Conservation (phyloP, 2,113 vertebrate genomes). For the Hemicordylus capensis region DNA sequence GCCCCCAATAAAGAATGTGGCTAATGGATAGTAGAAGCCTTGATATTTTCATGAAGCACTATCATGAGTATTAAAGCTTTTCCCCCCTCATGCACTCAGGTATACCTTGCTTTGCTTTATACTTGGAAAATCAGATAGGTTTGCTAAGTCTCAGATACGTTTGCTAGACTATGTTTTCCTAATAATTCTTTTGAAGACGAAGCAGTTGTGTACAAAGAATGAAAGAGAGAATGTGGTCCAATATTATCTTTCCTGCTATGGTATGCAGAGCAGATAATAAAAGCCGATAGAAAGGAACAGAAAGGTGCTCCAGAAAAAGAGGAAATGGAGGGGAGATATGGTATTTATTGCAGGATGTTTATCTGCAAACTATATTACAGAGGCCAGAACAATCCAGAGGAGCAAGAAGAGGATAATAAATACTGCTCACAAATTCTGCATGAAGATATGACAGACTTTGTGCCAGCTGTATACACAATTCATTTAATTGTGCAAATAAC, state of each 20-base stretch:
- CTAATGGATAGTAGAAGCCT: slow-evolving; percentile 35
- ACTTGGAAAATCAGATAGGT: slow-evolving; percentile 28
- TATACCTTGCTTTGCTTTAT: background rate
- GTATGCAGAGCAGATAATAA: slow-evolving; percentile 18
- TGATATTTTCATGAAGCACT: background rate
- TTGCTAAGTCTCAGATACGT: slow-evolving; percentile 15
- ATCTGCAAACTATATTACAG: background rate
- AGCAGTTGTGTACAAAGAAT: background rate
- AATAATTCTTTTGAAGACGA: slow-evolving; percentile 25
- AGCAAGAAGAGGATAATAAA: background rate
- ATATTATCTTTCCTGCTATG: slow-evolving; percentile 10
- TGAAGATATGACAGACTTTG: background rate
- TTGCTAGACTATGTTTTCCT: background rate
- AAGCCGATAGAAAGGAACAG: background rate
- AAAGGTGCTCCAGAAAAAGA: background rate
- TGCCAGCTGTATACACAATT: background rate
- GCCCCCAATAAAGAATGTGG: too few relatives aligned
- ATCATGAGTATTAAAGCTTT: slow-evolving; percentile 23
- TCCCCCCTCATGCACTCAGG: background rate
- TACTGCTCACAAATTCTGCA: background rate
- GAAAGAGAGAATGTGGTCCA: background rate
- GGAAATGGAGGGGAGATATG: slow-evolving; percentile 6
- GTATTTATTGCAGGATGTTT: background rate
- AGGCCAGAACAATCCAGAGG: background rate
- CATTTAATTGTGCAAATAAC: background rate